These are phyloP conservation scores for Thecocarcelia acutangulata DNA, from an alignment of 2,888 invertebrate species.

Conservation along the genomic window DNA sequence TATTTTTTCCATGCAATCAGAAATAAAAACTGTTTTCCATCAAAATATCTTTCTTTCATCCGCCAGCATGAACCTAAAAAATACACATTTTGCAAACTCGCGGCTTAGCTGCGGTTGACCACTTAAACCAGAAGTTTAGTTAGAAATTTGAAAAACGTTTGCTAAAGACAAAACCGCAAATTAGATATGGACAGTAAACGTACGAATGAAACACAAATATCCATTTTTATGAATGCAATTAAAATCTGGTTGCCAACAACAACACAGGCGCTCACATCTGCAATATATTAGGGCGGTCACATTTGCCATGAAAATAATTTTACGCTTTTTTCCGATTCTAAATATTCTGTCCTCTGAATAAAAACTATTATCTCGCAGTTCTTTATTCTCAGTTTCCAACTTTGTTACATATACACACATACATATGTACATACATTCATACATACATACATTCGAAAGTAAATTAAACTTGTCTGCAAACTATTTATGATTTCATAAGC, in stretches of 20 bases:
- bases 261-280: neutral
- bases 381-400: too few relatives aligned
- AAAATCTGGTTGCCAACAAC: constrained; percentile 17
- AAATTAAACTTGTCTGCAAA: too few relatives aligned
- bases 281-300: neutral
- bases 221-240: constrained; percentile 30
- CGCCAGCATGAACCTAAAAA: constrained; percentile 2
- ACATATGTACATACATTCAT: too few relatives aligned
- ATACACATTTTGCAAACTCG: constrained; percentile 46
- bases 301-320: neutral
- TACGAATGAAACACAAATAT: constrained; percentile 24
- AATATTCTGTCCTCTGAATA: too few relatives aligned
- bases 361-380: too few relatives aligned
- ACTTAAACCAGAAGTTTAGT: constrained; percentile 50
- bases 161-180: constrained; percentile 65
- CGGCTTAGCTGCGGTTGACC: constrained; percentile 55
- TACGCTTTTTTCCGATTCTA: too few relatives aligned
- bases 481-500: too few relatives aligned
- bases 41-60: too few relatives aligned
- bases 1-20: too few relatives aligned
- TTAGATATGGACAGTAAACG: constrained; percentile 55
- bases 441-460: too few relatives aligned
- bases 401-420: too few relatives aligned
- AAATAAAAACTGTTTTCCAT: too few relatives aligned
- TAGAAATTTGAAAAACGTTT: constrained; percentile 60